phyloP scores from a whole-genome alignment of 2,888 invertebrate species.

The Branchellion lobata region DNA sequence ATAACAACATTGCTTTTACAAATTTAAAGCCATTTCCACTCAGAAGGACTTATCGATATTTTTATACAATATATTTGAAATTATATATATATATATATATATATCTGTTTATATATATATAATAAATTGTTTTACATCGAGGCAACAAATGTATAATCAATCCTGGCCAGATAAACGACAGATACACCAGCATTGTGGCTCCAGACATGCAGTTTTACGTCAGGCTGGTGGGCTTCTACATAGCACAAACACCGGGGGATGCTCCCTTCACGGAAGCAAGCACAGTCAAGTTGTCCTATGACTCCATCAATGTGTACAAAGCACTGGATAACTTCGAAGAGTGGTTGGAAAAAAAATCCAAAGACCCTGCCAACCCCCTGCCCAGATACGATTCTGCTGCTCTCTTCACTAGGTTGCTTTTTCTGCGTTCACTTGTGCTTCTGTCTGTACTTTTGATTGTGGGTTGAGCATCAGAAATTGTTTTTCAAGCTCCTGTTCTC shows the following conservation, averaged over 20 bases:
- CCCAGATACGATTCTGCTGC: constrained; percentile 41
- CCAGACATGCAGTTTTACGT: constrained; percentile 50
- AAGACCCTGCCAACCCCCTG: not conserved
- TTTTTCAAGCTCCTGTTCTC: not conserved
- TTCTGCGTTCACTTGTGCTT: too few relatives aligned
- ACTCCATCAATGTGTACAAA: not conserved
- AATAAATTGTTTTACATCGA: too few relatives aligned
- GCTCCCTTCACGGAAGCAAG: constrained; percentile 40
- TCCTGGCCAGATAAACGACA: constrained; percentile 39
- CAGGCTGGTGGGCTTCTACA: constrained; percentile 43
- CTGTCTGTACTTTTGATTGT: not conserved
- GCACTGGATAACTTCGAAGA: constrained; percentile 19
- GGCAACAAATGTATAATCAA: not conserved
- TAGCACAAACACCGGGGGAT: constrained; percentile 44
- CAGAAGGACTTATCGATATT: not conserved
- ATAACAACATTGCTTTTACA: not conserved
- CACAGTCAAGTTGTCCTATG: not conserved
- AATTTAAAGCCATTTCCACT: not conserved
- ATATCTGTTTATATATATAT: too few relatives aligned
- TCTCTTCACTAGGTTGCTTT: constrained; percentile 42
- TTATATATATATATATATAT: too few relatives aligned
- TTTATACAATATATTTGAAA: too few relatives aligned
- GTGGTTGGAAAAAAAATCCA: constrained; percentile 20
- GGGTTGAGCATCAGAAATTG: not conserved
- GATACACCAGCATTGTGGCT: constrained; percentile 52